These are phyloP conservation scores for Brachionus rubens DNA, from an alignment of 1,140 invertebrate genomes.

Conservation along the genomic window DNA sequence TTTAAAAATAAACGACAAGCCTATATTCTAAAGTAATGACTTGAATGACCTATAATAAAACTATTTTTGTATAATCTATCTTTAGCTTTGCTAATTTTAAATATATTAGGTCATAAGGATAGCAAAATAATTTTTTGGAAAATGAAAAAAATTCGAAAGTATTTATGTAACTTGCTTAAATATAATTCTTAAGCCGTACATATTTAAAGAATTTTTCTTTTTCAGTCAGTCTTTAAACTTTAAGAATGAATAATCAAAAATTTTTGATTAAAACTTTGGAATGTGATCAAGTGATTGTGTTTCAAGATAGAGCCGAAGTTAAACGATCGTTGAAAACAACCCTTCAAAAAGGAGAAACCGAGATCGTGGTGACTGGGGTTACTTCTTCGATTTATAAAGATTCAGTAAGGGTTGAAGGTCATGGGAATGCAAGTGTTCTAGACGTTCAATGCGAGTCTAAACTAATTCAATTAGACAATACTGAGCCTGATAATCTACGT, in stretches of 20 bases:
- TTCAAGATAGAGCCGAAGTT: constrained; percentile 28
- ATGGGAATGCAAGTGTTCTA: neutral
- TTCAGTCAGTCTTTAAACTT: no score
- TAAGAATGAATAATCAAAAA: neutral
- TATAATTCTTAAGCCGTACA: no score
- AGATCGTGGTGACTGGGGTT: neutral
- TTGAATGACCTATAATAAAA: no score
- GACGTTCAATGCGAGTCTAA: constrained; percentile 21
- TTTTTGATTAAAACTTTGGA: constrained; percentile 15
- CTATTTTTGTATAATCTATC: no score
- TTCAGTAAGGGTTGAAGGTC: constrained; percentile 27
- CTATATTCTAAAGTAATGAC: no score
- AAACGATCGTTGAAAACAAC: constrained; percentile 5
- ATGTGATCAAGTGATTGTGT: constrained; percentile 27
- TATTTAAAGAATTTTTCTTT: no score
- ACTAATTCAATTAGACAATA: neutral
- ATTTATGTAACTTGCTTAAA: no score
- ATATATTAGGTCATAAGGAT: no score
- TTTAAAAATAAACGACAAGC: no score
- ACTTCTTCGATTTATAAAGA: constrained; percentile 15
- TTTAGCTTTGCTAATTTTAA: no score
- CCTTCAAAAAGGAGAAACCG: constrained; percentile 17
- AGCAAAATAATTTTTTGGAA: no score
- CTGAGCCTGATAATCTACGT: neutral
- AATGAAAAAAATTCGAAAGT: no score